Percentiles rank a stretch among this genome's conserved stretches.
These are phyloP conservation scores for Paramisgurnus dabryanus DNA, from an alignment of 2,113 vertebrate species.

Conservation along the genomic window DNA sequence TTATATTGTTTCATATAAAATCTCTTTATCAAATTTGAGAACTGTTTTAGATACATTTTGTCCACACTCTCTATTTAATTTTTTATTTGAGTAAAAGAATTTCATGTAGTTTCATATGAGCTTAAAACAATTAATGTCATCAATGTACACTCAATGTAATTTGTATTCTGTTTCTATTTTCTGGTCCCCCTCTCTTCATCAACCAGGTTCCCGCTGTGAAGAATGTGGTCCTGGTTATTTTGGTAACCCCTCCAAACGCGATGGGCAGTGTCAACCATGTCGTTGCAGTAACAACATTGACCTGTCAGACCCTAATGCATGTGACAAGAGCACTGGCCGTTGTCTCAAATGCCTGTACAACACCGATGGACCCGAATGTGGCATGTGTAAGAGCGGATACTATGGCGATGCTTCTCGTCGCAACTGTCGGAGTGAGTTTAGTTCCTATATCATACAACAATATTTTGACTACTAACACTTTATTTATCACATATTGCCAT, in stretches of 20 bases:
- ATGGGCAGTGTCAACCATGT: conserved; percentile 86
- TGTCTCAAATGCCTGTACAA: conserved; percentile 91
- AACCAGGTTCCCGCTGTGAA: conserved; percentile 84
- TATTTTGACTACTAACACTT: not conserved
- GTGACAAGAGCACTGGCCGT: conserved; percentile 81
- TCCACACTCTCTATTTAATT: no score
- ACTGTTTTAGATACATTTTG: no score
- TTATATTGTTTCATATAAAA: no score
- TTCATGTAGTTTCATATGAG: no score
- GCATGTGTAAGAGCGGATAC: conserved; percentile 82
- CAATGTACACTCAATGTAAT: not conserved
- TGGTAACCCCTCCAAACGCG: conserved; percentile 84
- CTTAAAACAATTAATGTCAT: not conserved
- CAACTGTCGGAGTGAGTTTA: conserved; percentile 89
- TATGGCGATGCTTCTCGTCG: conserved; percentile 85
- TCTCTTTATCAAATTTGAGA: no score
- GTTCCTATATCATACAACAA: not conserved
- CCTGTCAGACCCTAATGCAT: conserved; percentile 78
- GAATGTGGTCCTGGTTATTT: conserved; percentile 92
- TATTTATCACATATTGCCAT: not conserved
- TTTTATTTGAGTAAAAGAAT: no score
- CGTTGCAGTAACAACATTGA: conserved; percentile 94
- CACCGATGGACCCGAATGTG: conserved; percentile 84
- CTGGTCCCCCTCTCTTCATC: conserved; percentile 6
- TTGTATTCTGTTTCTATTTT: no score